Conservation (phyloP, 2,797 vertebrate species). For the Sebastes oblongus region DNA sequence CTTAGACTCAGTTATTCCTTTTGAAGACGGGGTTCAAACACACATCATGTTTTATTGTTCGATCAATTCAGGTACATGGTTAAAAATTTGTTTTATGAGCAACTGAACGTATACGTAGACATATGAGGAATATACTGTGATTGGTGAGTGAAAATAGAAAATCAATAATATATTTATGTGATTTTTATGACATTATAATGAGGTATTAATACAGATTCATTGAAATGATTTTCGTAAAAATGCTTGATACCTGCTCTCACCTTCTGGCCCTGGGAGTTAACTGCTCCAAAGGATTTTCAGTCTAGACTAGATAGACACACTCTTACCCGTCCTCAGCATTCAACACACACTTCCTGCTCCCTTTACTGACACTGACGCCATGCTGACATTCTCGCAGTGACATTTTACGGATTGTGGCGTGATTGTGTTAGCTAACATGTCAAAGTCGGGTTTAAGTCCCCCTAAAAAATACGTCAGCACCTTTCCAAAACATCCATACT, state of each 20-base stretch:
- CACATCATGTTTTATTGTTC: background rate
- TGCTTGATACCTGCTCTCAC: background rate
- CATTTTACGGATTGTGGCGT: background rate
- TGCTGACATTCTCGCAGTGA: conserved; percentile 2
- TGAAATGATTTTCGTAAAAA: background rate
- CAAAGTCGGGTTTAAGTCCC: background rate
- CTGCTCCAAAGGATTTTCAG: background rate
- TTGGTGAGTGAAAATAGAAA: background rate
- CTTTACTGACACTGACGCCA: background rate
- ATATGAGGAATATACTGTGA: too few relatives aligned
- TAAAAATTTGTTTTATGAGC: background rate
- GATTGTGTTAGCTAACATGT: conserved; percentile 26
- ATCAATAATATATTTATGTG: too few relatives aligned
- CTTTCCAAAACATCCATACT: conserved; percentile 4
- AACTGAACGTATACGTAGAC: background rate
- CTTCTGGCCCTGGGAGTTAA: background rate
- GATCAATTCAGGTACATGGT: background rate
- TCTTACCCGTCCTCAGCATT: background rate
- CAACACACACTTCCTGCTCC: background rate
- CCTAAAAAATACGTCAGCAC: conserved; percentile 5
- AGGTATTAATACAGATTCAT: background rate
- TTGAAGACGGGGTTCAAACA: background rate
- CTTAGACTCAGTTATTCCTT: background rate
- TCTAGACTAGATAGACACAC: background rate
- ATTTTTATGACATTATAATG: background rate